Evolutionary conservation across 2,113 vertebrate species (phyloP).

Genomic region (Casuarius casuarius): DNA sequence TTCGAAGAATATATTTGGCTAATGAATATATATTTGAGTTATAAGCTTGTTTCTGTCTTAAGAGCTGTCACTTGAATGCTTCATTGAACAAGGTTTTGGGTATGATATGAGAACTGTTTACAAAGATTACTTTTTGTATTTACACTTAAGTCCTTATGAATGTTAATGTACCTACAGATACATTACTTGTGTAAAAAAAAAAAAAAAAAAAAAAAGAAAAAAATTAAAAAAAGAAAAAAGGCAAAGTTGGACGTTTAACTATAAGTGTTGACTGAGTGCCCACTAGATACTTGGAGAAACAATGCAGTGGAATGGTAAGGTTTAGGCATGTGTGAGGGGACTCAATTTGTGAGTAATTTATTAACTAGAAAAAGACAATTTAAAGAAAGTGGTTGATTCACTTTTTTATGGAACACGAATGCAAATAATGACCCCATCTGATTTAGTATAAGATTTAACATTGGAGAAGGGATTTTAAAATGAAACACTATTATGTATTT

Average conservation of each 20-base stretch:
- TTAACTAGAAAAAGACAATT: neutral
- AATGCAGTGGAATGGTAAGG: neutral
- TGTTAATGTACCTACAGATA: slow-evolving; percentile 61
- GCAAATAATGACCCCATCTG: neutral
- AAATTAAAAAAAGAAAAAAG: no score
- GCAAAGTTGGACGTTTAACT: neutral
- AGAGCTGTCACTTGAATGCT: slow-evolving; percentile 43
- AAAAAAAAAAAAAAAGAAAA: no score
- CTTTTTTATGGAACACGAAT: neutral
- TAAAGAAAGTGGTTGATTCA: neutral
- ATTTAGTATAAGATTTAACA: neutral
- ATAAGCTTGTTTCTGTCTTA: slow-evolving; percentile 73
- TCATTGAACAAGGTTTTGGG: slow-evolving; percentile 72
- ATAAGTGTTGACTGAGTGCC: neutral
- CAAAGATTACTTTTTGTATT: slow-evolving; percentile 78
- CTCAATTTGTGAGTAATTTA: neutral
- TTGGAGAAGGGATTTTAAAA: neutral
- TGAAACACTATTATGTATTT: neutral
- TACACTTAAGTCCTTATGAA: slow-evolving; percentile 57
- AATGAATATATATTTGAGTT: slow-evolving; percentile 95
- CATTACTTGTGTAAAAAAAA: neutral
- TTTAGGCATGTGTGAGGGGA: neutral
- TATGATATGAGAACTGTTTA: slow-evolving; percentile 80
- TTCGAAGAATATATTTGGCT: slow-evolving; percentile 92
- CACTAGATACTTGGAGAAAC: neutral